Percentiles rank a stretch among this genome's conserved stretches.
Evolutionary conservation across 1,140 invertebrate genomes (phyloP).

Genomic region (Diachasmimorpha longicaudata): DNA sequence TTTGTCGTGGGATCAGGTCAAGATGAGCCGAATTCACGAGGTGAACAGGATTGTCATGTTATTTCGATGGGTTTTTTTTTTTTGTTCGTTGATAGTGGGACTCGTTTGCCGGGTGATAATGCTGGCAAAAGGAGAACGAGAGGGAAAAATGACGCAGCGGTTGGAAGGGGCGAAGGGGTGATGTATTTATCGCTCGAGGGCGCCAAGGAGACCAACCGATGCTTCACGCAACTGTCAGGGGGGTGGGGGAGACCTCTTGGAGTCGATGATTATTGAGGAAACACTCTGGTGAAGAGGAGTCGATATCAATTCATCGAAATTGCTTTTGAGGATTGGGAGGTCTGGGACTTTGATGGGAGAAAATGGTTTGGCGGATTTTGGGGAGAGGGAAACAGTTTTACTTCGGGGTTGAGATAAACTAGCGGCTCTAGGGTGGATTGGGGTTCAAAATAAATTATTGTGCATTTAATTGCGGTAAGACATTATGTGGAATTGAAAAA

Average conservation of each 20-base stretch:
- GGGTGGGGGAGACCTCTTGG: background rate
- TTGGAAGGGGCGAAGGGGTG: constrained; percentile 13
- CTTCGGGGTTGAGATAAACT: too few species aligned
- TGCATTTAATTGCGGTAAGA: too few species aligned
- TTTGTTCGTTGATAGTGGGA: background rate
- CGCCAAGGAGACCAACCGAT: constrained; percentile 41
- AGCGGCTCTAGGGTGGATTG: too few species aligned
- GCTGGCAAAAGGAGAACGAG: constrained; percentile 6
- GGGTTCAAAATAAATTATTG: too few species aligned
- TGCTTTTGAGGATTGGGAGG: too few species aligned
- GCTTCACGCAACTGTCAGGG: constrained; percentile 40
- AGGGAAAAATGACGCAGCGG: background rate
- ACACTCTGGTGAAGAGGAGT: background rate
- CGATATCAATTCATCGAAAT: background rate
- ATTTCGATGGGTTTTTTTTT: background rate
- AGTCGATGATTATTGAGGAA: constrained; percentile 26
- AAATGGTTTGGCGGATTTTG: too few species aligned
- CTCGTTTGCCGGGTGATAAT: constrained; percentile 14
- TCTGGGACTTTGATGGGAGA: too few species aligned
- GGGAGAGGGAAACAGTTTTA: too few species aligned
- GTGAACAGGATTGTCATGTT: background rate
- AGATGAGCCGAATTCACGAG: background rate
- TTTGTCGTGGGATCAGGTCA: background rate
- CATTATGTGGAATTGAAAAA: too few species aligned
- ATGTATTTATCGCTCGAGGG: constrained; percentile 25